Percentiles rank a stretch among this genome's conserved stretches.
Evolutionary conservation across 2,113 vertebrate species (phyloP).

Genomic region (Callopanchax toddi): DNA sequence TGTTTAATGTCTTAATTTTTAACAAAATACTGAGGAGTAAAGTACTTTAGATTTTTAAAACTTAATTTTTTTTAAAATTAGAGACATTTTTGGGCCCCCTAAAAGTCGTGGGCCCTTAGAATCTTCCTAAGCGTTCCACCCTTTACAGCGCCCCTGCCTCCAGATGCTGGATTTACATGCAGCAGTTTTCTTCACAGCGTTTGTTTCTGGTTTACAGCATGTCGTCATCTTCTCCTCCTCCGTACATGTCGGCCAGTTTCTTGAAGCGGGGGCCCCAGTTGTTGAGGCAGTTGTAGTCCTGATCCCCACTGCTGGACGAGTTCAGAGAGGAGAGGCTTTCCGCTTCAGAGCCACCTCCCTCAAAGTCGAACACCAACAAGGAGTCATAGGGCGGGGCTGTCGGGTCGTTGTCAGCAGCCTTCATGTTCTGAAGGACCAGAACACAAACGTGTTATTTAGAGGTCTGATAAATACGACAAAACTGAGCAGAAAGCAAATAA

Average conservation of each 20-base stretch:
- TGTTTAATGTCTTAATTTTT: not conserved
- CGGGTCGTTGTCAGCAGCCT: constrained; percentile 91
- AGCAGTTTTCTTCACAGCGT: not conserved
- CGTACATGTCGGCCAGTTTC: constrained; percentile 94
- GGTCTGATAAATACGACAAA: no score
- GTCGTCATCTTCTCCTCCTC: constrained; percentile 86
- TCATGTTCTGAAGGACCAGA: constrained; percentile 83
- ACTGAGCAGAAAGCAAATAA: not conserved
- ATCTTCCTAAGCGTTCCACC: no score
- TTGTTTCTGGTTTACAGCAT: constrained; percentile 53
- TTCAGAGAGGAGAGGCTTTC: constrained; percentile 91
- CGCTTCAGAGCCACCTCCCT: constrained; percentile 91
- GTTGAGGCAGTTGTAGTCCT: constrained; percentile 88
- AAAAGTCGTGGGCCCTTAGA: no score
- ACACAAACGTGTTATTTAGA: not conserved
- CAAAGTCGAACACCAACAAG: constrained; percentile 93
- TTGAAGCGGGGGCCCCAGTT: constrained; percentile 94
- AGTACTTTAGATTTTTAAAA: no score
- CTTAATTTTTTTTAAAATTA: no score
- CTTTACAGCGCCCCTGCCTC: no score
- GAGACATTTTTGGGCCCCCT: no score
- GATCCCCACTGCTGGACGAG: constrained; percentile 85
- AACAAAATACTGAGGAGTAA: no score
- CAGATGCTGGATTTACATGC: not conserved
- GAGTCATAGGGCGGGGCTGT: constrained; percentile 95